These are phyloP conservation scores for Pycnomerus fuliginosus DNA, from an alignment of 2,888 invertebrate species.

Conservation along the genomic window DNA sequence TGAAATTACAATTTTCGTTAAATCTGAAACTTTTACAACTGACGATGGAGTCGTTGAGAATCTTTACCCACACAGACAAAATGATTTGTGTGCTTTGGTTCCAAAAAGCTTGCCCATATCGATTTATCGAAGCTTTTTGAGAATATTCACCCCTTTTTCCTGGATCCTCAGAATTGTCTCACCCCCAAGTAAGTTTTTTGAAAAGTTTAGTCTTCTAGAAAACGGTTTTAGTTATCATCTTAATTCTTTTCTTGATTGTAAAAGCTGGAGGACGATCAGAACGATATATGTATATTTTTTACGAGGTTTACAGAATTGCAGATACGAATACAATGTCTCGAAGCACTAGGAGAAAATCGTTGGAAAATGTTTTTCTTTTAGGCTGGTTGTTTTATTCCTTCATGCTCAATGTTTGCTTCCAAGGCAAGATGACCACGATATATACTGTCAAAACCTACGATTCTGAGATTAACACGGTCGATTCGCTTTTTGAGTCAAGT, in stretches of 20 bases:
- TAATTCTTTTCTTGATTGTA: too few relatives aligned
- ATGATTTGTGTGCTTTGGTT: constrained; percentile 22
- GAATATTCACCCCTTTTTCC: not conserved
- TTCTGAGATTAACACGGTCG: constrained; percentile 25
- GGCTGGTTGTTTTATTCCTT: constrained; percentile 19
- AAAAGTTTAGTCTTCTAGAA: not conserved
- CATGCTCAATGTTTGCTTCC: constrained; percentile 15
- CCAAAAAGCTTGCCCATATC: constrained; percentile 20
- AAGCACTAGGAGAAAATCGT: constrained; percentile 6
- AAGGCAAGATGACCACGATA: constrained; percentile 25
- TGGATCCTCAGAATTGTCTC: constrained; percentile 1
- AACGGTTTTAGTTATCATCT: too few relatives aligned
- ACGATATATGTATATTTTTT: too few relatives aligned
- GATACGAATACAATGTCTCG: not conserved
- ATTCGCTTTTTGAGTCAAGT: constrained; percentile 16
- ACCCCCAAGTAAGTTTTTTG: not conserved
- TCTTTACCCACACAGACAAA: constrained; percentile 29
- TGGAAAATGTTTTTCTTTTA: constrained; percentile 16
- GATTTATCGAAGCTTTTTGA: not conserved
- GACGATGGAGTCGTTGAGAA: constrained; percentile 28
- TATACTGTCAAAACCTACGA: constrained; percentile 17
- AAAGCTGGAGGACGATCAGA: too few relatives aligned
- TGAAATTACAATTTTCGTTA: constrained; percentile 21
- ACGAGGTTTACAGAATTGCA: too few relatives aligned
- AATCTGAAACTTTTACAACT: constrained; percentile 23